Conservation (phyloP, 2,113 vertebrate species). For the Microcebus jonahi region DNA sequence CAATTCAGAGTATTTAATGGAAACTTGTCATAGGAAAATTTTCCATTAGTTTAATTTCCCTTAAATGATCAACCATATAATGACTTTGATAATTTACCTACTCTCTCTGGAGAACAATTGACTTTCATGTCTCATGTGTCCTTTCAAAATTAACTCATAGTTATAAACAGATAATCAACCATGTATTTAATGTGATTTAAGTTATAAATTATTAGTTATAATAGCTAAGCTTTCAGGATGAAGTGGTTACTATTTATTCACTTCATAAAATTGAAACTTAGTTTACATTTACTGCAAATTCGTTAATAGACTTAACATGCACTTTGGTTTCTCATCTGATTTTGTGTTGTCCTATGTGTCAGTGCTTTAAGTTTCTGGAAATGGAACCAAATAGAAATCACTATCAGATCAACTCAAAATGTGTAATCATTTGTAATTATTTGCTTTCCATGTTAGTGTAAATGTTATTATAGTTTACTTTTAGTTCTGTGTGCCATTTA, state of each 20-base stretch:
- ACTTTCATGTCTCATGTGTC: constrained; percentile 34
- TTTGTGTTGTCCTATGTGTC: constrained; percentile 1
- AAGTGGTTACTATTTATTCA: constrained; percentile 42
- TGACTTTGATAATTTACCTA: constrained; percentile 37
- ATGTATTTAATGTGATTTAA: constrained; percentile 52
- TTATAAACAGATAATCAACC: constrained; percentile 59
- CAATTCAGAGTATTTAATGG: constrained; percentile 61
- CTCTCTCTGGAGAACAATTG: constrained; percentile 27
- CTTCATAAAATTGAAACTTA: constrained; percentile 46
- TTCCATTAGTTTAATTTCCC: constrained; percentile 68
- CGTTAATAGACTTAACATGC: neutral
- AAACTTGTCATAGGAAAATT: constrained; percentile 50
- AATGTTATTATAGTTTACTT: constrained; percentile 50
- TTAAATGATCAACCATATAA: constrained; percentile 3
- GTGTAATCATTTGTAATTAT: constrained; percentile 44
- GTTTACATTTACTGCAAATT: constrained; percentile 41
- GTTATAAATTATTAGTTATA: constrained; percentile 40
- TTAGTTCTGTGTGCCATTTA: neutral
- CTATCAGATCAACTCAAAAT: constrained; percentile 28
- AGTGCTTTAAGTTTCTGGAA: constrained; percentile 41
- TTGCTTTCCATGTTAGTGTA: constrained; percentile 48
- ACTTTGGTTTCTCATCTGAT: constrained; percentile 13
- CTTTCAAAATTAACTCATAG: constrained; percentile 62
- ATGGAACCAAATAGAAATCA: constrained; percentile 44
- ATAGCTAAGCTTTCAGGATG: constrained; percentile 27